Conservation (phyloP, 1,140 invertebrate genomes). For the Dendrolimus punctatus region DNA sequence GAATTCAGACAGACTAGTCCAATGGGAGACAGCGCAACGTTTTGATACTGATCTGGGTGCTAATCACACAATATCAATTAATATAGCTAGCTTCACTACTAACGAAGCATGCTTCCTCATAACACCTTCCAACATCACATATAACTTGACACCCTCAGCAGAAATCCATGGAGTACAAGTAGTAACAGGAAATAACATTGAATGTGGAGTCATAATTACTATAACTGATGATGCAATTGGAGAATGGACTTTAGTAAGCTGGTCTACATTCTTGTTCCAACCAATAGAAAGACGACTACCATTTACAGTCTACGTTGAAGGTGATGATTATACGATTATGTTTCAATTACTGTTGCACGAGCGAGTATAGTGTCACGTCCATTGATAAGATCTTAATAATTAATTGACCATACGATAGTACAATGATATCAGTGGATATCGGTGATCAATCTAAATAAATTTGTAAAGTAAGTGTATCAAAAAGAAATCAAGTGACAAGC, state of each 20-base stretch:
- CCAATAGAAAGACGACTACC: slow-evolving; percentile 2
- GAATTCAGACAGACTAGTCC: too few species aligned
- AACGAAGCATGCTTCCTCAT: too few species aligned
- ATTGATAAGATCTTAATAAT: slow-evolving; percentile 4
- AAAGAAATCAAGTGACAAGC: too few species aligned
- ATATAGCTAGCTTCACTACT: too few species aligned
- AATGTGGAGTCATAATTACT: slow-evolving; percentile 1
- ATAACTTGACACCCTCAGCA: too few species aligned
- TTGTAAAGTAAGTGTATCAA: too few species aligned
- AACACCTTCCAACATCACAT: too few species aligned
- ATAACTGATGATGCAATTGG: background rate
- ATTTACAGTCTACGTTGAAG: slow-evolving; percentile 2
- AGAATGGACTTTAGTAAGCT: slow-evolving; percentile 1
- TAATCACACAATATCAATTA: too few species aligned
- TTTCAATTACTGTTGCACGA: slow-evolving; percentile 2
- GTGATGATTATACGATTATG: slow-evolving; percentile 1
- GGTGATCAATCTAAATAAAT: too few species aligned
- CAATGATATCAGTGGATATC: too few species aligned
- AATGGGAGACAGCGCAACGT: too few species aligned
- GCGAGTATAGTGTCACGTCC: slow-evolving; percentile 5
- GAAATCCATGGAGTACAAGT: background rate
- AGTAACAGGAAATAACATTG: background rate
- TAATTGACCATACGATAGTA: background rate
- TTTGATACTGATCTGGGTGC: too few species aligned
- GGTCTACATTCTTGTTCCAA: background rate